Conservation (phyloP, 2,888 invertebrate genomes). For the Venusia cambrica region DNA sequence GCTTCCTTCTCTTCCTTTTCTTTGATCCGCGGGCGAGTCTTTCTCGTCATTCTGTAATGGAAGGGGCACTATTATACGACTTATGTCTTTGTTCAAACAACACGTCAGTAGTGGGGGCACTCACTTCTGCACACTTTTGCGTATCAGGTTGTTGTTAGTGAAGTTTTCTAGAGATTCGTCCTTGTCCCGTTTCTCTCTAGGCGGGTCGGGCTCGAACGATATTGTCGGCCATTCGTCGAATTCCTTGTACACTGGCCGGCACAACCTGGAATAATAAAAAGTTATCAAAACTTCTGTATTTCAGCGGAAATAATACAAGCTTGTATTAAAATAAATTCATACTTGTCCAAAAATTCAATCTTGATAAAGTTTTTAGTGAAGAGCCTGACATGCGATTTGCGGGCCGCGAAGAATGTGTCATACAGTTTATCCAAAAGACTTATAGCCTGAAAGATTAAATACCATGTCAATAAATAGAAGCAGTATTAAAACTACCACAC, state of each 20-base stretch:
- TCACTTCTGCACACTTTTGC: conserved; percentile 47
- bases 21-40: conserved; percentile 68
- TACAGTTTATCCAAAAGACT: conserved; percentile 85
- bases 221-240: conserved; percentile 83
- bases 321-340: conserved; percentile 43
- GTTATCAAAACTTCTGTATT: conserved; percentile 13
- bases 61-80: conserved; percentile 22
- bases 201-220: conserved; percentile 63
- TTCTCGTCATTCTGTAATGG: conserved; percentile 78
- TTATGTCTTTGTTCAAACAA: conserved; percentile 16
- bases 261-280: conserved; percentile 62
- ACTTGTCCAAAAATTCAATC: conserved; percentile 86
- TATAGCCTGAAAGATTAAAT: conserved; percentile 80
- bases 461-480: conserved; percentile 57
- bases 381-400: conserved; percentile 81
- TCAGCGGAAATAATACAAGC: conserved; percentile 26
- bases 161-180: conserved; percentile 50
- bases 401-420: conserved; percentile 75
- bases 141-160: conserved; percentile 40
- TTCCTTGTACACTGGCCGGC: conserved; percentile 83
- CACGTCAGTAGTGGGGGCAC: conserved; percentile 28
- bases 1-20: conserved; percentile 65
- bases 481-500: conserved; percentile 23
- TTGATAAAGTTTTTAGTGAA: conserved; percentile 86
- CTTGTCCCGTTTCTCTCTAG: conserved; percentile 57